Conservation (phyloP, 2,797 vertebrate genomes). For the Tiaroga cobitis region DNA sequence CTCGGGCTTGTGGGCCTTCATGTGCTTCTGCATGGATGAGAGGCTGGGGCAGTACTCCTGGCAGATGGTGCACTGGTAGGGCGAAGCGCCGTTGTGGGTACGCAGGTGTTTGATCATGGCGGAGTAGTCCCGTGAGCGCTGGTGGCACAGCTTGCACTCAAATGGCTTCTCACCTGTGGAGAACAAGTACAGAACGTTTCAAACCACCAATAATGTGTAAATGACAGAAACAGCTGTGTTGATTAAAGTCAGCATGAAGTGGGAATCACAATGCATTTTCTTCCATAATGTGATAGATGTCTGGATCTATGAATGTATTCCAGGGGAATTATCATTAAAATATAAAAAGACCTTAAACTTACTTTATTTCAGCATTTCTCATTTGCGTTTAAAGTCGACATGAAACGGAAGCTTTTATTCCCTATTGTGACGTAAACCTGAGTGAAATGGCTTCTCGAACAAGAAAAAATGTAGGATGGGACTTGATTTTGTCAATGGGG, state of each 20-base stretch:
- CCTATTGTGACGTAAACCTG: background rate
- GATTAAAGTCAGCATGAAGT: conserved; percentile 6
- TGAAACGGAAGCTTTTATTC: background rate
- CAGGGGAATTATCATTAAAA: background rate
- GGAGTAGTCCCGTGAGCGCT: conserved; percentile 97
- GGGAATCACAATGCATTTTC: background rate
- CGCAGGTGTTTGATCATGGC: conserved; percentile 99
- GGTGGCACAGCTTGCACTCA: conserved; percentile 98
- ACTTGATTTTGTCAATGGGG: background rate
- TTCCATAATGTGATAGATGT: background rate
- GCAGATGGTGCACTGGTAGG: conserved; percentile 99
- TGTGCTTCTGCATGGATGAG: conserved; percentile 99
- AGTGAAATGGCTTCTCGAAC: background rate
- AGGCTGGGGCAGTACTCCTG: conserved; percentile 99
- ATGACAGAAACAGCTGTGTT: conserved; percentile 11
- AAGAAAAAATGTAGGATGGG: background rate
- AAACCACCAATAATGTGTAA: background rate
- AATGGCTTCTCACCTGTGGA: conserved; percentile 96
- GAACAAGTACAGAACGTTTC: conserved; percentile 4
- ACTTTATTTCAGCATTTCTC: background rate
- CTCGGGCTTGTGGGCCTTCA: conserved; percentile 97
- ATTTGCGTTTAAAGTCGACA: background rate
- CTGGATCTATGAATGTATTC: background rate
- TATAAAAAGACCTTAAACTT: background rate
- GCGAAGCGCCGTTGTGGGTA: conserved; percentile 97